Base-by-base conservation (phyloP, 2,888 invertebrate species). In the Euclidia mi region DNA sequence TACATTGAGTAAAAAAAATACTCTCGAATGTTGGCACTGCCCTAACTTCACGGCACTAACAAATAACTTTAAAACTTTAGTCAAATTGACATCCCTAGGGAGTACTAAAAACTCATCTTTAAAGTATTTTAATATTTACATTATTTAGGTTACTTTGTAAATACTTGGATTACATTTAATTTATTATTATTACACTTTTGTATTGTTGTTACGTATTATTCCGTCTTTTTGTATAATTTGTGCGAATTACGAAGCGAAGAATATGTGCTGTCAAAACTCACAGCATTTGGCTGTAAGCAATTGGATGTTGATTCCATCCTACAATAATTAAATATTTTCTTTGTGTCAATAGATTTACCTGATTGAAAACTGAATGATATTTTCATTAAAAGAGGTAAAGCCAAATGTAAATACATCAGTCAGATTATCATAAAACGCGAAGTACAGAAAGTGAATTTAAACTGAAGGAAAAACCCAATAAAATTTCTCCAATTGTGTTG, bases 141-240 rank as follows among this genome's bases (percentile, higher is more conserved):
- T 68, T 71, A 67, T 62, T 64, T 34, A 71, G 50, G 65, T 64
- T 74, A 69, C 49, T 74, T 67, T 67, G 77, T 82, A 79, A 75
- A 81, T 81, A 83, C 51, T 73, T 74, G 73, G 71, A 77, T 68
- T 65, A 76, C 60, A 71, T 65, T 64, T 81, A 76, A 78, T 77
- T 76, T 78, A 78, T 78, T 79, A 58, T 82, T 79, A 82, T 81
- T 78, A 77, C 68, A 71, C 65, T 73, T 70, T 70, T 70, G 65
- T 69, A 76, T 74, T 76, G 79, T 82, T 80, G 74, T 73, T 78
- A 76, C 49, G 58, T 68, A 68, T 77, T 65, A 59, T 61, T 67
- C 57, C 60, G 66, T 52, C 67, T 65, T 41, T 60, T 47, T 55
- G 50, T 51, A 32, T 25, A 25, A 6, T 41, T 62, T 59, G 53